phyloP scores from a whole-genome alignment of 2,797 vertebrate species.

The Enteromius paludinosus region DNA sequence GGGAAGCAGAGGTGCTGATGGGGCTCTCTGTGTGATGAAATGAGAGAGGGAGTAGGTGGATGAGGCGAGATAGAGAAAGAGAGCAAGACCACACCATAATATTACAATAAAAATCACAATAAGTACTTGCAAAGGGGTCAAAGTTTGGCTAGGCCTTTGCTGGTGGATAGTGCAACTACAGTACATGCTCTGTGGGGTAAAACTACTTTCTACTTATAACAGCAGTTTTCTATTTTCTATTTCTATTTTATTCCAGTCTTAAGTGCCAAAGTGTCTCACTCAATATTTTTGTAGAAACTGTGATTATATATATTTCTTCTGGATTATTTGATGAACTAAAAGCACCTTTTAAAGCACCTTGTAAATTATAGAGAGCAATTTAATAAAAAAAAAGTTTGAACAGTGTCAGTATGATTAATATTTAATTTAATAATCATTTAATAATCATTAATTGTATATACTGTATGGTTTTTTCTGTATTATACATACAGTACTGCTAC shows the following conservation, averaged over 20 bases:
- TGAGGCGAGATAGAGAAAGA: neutral
- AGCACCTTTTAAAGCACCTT: no score
- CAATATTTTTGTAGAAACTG: neutral
- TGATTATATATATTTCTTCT: neutral
- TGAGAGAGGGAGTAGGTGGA: constrained; percentile 31
- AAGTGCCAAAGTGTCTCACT: neutral
- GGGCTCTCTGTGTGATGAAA: constrained; percentile 9
- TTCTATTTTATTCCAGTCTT: neutral
- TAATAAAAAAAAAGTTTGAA: no score
- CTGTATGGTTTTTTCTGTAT: no score
- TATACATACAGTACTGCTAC: no score
- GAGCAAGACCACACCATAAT: neutral
- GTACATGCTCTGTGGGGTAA: neutral
- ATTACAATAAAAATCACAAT: neutral
- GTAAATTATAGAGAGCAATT: no score
- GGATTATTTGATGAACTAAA: neutral
- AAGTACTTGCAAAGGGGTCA: neutral
- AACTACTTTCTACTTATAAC: neutral
- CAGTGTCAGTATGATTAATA: no score
- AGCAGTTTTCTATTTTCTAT: neutral
- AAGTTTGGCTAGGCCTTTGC: neutral
- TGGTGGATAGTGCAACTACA: neutral
- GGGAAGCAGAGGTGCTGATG: constrained; percentile 17
- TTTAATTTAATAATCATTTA: no score
- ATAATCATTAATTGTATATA: no score